Percentiles rank a stretch among this genome's conserved stretches.
Conservation (phyloP, 2,113 vertebrate species). For the Austrofundulus limnaeus region DNA sequence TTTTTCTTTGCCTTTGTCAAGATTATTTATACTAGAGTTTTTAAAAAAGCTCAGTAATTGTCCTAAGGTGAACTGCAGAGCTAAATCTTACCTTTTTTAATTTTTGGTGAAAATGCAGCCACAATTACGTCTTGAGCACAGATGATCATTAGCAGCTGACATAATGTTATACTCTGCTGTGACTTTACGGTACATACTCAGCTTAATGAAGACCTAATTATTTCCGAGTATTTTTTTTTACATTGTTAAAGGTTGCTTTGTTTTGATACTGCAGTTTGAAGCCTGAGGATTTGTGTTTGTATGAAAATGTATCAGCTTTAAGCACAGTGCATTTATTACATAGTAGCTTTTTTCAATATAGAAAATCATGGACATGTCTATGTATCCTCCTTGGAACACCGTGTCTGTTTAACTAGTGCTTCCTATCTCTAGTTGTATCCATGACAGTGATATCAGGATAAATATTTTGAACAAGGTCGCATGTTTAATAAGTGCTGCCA, state of each 20-base stretch:
- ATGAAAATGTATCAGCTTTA: neutral
- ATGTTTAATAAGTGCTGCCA: slow-evolving; percentile 24
- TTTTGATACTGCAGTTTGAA: too few species aligned
- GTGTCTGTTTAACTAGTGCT: slow-evolving; percentile 21
- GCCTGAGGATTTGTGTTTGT: neutral
- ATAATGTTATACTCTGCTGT: neutral
- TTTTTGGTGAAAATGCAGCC: too few species aligned
- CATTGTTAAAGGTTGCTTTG: too few species aligned
- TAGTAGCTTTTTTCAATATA: slow-evolving; percentile 8
- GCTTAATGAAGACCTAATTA: slow-evolving; percentile 7
- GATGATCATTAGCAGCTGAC: slow-evolving; percentile 7
- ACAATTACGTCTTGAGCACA: neutral
- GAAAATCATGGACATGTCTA: slow-evolving; percentile 5
- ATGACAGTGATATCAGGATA: slow-evolving; percentile 15
- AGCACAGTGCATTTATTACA: neutral
- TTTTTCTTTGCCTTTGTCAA: too few species aligned
- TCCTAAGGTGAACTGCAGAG: too few species aligned
- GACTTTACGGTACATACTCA: neutral
- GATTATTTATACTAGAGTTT: too few species aligned
- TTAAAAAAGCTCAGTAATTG: too few species aligned
- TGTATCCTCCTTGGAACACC: slow-evolving; percentile 8
- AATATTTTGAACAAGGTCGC: slow-evolving; percentile 40
- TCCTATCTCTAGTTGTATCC: slow-evolving; percentile 18
- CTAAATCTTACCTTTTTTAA: too few species aligned
- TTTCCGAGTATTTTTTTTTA: too few species aligned